These are phyloP conservation scores for Zygogramma bicolorata DNA, from an alignment of 2,888 invertebrate species.

Conservation along the genomic window DNA sequence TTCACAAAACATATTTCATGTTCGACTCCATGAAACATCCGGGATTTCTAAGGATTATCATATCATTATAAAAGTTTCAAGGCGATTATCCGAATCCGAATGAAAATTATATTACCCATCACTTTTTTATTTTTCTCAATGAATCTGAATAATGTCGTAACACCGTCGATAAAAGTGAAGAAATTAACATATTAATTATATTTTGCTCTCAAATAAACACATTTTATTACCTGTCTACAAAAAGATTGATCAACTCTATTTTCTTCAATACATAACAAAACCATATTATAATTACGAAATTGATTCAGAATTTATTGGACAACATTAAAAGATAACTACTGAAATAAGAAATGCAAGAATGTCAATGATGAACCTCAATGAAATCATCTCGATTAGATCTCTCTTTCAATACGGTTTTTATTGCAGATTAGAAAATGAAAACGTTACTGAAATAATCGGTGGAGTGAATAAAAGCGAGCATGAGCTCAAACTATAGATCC, in stretches of 20 bases:
- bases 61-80: background rate
- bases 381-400: background rate
- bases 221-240: background rate
- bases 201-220: slow-evolving; percentile 2
- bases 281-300: background rate
- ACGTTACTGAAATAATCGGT: too few species aligned
- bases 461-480: too few species aligned
- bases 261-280: background rate
- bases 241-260: background rate
- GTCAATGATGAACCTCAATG: background rate
- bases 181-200: slow-evolving; percentile 3
- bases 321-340: background rate
- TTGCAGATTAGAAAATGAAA: background rate
- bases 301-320: too few species aligned
- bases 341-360: background rate
- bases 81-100: background rate
- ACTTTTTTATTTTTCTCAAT: background rate
- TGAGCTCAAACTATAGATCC: too few species aligned
- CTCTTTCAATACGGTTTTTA: background rate
- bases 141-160: background rate
- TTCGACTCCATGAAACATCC: too few species aligned
- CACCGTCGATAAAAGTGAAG: background rate
- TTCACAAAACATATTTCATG: too few species aligned
- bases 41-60: background rate
- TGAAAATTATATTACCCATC: background rate